Evolutionary conservation across 2,888 invertebrate species (phyloP), one percentile per base, ranked within the genome.

Genomic region (Ecdyonurus torrentis): DNA sequence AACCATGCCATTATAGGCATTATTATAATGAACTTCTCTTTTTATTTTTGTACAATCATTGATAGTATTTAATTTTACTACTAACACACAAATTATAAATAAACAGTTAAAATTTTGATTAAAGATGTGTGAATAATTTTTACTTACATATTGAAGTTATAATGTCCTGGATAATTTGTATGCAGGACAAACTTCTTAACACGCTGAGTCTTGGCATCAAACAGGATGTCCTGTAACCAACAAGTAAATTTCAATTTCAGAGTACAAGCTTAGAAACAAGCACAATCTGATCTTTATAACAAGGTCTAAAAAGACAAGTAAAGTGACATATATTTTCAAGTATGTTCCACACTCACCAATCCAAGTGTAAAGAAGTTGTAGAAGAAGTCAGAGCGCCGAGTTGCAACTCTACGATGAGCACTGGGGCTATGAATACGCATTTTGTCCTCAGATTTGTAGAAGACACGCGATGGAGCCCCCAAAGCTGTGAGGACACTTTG

Each of bases 141-240:
- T 65, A 75, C 79, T 76, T 72, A 97, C 91, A 96, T 96, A 74
- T 97, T 98, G 78, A 99, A 99, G 78, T 99, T 96, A 76, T 97
- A 99, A 76, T 99, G 98, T 1, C 98, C 98, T n/a, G 99, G 98
- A 75, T 92, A 97, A 77, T 99, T 99, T 50, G 98, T 96, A 78
- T 99, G 98, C 64, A 99, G 79, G 52, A 99, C 91, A 74, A 99
- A 90, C 77, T 99, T 99, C 78, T 96, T 95, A 69, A 93, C 94
- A 68, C 86, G 82, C 72, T 98, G 94, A 66, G 91, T 91, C 69
- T 88, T 87, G 64, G 96, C 95, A 76, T 99, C 98, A 78, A 99
- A 97, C 63, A 99, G 77, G 64, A 99, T 83, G 76, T 99, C 99
- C 93, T 94, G n/a, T 23, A 20, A 37, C 52, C 1, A 23, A 62